phyloP scores from a whole-genome alignment of 2,113 vertebrate genomes.

The Pungitius pungitius region DNA sequence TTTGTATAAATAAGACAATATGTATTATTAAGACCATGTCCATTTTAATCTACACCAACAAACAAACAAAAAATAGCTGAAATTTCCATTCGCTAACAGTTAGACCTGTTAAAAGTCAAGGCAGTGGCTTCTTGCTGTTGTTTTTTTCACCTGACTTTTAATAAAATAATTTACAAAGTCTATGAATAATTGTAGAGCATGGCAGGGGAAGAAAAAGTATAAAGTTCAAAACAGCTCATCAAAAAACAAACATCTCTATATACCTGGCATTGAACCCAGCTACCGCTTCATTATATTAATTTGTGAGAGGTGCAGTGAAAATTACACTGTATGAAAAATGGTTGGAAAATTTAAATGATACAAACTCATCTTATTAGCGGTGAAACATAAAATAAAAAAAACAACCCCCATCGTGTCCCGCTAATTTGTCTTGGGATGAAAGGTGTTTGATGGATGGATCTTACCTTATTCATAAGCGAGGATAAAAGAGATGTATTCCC shows the following conservation, averaged over 20 bases:
- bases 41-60: slow-evolving; percentile 78
- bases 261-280: slow-evolving; percentile 93
- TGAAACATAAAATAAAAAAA: slow-evolving; percentile 99
- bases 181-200: slow-evolving; percentile 82
- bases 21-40: slow-evolving; percentile 77
- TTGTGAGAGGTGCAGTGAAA: slow-evolving; percentile 95
- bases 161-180: slow-evolving; percentile 86
- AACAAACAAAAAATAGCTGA: slow-evolving; percentile 52
- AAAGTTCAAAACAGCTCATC: slow-evolving; percentile 86
- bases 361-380: slow-evolving; percentile 99
- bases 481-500: slow-evolving; percentile 99
- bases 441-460: slow-evolving; percentile 95
- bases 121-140: slow-evolving; percentile 62
- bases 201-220: slow-evolving; percentile 76
- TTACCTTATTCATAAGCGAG: slow-evolving; percentile 99
- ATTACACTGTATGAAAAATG: slow-evolving; percentile 99
- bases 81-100: slow-evolving; percentile 76
- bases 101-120: slow-evolving; percentile 78
- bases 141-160: slow-evolving; percentile 75
- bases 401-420: slow-evolving; percentile 86
- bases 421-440: slow-evolving; percentile 95
- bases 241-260: slow-evolving; percentile 92
- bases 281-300: slow-evolving; percentile 99
- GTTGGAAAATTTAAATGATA: slow-evolving; percentile 99
- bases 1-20: slow-evolving; percentile 76